Conservation (phyloP, 2,797 vertebrate genomes). For the Distichodus sexfasciatus region DNA sequence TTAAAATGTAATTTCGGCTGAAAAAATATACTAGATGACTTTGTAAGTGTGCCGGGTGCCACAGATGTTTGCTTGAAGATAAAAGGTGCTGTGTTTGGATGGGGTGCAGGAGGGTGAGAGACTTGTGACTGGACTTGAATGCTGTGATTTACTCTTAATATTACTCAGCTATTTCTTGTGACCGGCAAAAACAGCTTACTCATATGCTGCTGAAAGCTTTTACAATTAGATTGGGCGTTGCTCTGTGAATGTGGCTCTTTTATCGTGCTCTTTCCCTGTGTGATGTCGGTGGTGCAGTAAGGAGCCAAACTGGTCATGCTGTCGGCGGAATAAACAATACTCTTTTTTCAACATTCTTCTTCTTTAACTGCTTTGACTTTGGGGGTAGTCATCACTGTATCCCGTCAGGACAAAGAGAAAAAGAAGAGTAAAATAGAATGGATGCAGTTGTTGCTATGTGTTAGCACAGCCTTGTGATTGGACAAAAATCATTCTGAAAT, state of each 20-base stretch:
- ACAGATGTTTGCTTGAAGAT: conserved; percentile 26
- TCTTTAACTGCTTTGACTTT: conserved; percentile 33
- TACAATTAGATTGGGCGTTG: conserved; percentile 18
- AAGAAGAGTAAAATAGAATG: conserved; percentile 17
- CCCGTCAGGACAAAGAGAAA: not conserved
- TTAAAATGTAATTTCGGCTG: not conserved
- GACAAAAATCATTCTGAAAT: conserved; percentile 67
- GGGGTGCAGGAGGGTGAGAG: conserved; percentile 23
- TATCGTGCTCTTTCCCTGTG: no score
- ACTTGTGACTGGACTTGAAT: conserved; percentile 40
- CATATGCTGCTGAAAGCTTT: conserved; percentile 59
- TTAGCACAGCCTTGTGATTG: conserved; percentile 62
- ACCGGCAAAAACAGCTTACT: conserved; percentile 5
- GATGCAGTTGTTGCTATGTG: conserved; percentile 39
- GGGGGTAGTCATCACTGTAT: not conserved
- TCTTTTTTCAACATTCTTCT: conserved; percentile 65
- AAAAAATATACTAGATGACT: not conserved
- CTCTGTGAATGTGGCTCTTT: conserved; percentile 15
- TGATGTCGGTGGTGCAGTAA: conserved; percentile 55
- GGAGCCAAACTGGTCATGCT: conserved; percentile 69
- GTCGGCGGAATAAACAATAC: conserved; percentile 62
- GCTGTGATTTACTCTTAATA: conserved; percentile 41
- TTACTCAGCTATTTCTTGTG: conserved; percentile 42
- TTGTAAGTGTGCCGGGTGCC: not conserved
- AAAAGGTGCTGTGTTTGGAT: conserved; percentile 6